Percentiles rank a stretch among this genome's conserved stretches.
Conservation (phyloP, 1,140 invertebrate species). For the Hyposmocoma kahamanoa region DNA sequence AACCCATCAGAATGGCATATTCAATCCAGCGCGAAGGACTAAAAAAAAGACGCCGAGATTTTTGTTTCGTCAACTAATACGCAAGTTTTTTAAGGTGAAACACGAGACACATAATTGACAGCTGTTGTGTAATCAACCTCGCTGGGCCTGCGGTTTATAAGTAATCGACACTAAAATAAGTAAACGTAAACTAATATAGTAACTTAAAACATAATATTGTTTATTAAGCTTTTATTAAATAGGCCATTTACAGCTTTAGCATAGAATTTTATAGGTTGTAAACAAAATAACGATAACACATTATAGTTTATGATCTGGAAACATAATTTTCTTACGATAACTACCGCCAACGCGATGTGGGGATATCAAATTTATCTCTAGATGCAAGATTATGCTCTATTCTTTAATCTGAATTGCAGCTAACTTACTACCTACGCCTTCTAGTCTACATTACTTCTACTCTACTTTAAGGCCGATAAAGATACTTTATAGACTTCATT, state of each 20-base stretch:
- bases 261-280: background rate
- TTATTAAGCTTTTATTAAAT: no score
- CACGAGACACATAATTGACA: slow-evolving; percentile 20
- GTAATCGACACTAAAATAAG: slow-evolving; percentile 10
- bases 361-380: no score
- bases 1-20: slow-evolving; percentile 26
- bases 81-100: slow-evolving; percentile 19
- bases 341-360: background rate
- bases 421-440: no score
- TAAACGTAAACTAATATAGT: no score
- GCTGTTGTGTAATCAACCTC: slow-evolving; percentile 19
- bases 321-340: background rate
- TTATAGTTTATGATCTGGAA: background rate
- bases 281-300: background rate
- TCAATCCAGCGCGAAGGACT: slow-evolving; percentile 28
- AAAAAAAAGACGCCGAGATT: slow-evolving; percentile 26
- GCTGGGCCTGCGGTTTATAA: slow-evolving; percentile 5
- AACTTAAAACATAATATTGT: no score
- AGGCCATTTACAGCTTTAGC: background rate
- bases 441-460: no score
- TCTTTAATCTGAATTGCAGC: no score
- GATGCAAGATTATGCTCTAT: no score
- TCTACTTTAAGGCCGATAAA: no score
- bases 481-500: no score
- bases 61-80: slow-evolving; percentile 13